These are phyloP conservation scores for Eremophila alpestris DNA, from an alignment of 2,797 vertebrate genomes.

Conservation along the genomic window DNA sequence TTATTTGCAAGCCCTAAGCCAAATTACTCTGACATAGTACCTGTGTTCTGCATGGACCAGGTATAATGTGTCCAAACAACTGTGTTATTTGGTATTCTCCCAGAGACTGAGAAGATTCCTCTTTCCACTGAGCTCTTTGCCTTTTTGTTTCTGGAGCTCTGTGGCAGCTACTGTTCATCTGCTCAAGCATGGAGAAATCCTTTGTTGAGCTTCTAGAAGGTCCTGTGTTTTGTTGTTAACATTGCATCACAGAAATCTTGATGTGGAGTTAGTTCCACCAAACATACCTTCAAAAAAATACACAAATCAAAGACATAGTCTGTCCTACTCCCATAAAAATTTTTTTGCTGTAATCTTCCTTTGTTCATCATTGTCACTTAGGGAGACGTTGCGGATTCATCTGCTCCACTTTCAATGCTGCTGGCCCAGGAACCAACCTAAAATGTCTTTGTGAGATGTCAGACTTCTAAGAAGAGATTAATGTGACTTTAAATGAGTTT, in stretches of 20 bases:
- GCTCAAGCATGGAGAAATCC: background rate
- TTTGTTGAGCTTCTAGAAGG: background rate
- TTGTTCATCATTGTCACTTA: background rate
- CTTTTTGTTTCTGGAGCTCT: background rate
- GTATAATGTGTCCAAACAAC: background rate
- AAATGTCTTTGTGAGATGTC: background rate
- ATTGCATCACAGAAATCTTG: background rate
- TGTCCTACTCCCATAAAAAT: background rate
- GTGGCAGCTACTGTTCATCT: background rate
- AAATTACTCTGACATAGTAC: background rate
- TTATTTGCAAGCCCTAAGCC: background rate
- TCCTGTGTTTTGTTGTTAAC: background rate
- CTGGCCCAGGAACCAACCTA: background rate
- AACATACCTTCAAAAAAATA: background rate
- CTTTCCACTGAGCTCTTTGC: background rate
- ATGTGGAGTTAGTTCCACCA: background rate
- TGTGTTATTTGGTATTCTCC: background rate
- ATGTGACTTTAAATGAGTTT: background rate
- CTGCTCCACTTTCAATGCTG: background rate
- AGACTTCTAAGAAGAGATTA: background rate
- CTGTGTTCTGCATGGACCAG: background rate
- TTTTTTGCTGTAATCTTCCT: background rate
- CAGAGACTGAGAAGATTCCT: background rate
- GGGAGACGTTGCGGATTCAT: accelerated
- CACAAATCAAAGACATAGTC: background rate